Evolutionary conservation across 2,797 vertebrate species (phyloP).

Genomic region (Cirrhinus molitorella): DNA sequence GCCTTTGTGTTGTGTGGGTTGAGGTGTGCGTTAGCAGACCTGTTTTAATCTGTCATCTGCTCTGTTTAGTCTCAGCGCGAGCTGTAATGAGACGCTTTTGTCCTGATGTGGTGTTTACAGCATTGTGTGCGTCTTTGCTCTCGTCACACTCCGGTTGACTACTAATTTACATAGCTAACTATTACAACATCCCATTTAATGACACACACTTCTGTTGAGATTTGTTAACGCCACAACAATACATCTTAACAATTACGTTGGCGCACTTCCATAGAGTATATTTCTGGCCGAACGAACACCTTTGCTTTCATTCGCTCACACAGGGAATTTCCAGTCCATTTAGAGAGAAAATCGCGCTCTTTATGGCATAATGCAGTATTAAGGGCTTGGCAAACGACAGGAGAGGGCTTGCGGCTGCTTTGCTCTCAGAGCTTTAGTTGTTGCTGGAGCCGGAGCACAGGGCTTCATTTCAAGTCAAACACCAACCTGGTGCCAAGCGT

Average conservation of each 20-base stretch:
- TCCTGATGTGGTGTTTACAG: background rate
- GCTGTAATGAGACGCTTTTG: background rate
- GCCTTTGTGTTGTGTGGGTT: background rate
- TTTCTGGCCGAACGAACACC: background rate
- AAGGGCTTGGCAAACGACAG: background rate
- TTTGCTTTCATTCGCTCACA: background rate
- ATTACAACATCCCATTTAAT: background rate
- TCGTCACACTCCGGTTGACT: background rate
- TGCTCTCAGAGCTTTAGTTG: constrained; percentile 23
- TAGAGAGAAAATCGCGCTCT: constrained; percentile 18
- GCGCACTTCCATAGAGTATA: background rate
- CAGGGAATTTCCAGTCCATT: constrained; percentile 20
- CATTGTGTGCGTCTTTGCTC: background rate
- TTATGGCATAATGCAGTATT: constrained; percentile 31
- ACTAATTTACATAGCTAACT: background rate
- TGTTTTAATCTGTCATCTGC: background rate
- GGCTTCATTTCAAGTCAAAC: constrained; percentile 41
- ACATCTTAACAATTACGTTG: background rate
- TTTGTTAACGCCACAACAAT: background rate
- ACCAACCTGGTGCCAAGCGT: constrained; percentile 21
- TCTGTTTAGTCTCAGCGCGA: background rate
- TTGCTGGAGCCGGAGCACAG: constrained; percentile 25
- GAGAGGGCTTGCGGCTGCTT: constrained; percentile 12
- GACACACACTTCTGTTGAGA: background rate
- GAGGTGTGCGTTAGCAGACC: background rate